These are phyloP conservation scores for Holocentrus rufus DNA, from an alignment of 2,797 vertebrate species.

Conservation along the genomic window DNA sequence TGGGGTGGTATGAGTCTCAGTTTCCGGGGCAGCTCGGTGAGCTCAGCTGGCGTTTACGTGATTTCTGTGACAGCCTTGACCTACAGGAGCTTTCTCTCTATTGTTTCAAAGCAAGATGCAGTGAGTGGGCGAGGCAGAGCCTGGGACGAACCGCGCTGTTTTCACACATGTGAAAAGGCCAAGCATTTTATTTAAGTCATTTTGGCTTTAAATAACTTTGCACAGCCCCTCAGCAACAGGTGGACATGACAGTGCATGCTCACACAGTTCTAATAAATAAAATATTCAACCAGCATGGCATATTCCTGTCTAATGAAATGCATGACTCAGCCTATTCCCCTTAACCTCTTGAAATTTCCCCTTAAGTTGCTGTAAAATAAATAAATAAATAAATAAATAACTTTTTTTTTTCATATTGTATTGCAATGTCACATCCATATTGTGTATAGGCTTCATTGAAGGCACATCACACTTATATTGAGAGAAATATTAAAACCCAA, in stretches of 20 bases:
- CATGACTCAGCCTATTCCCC: neutral
- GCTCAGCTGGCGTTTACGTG: conserved; percentile 44
- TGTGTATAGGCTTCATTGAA: too few relatives aligned
- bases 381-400: too few relatives aligned
- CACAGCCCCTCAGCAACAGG: conserved; percentile 14
- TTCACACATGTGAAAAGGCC: conserved; percentile 53
- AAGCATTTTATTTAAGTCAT: neutral
- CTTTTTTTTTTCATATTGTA: too few relatives aligned
- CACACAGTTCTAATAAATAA: conserved; percentile 32
- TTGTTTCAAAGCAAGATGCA: conserved; percentile 44
- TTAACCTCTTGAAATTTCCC: neutral
- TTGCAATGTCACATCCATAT: too few relatives aligned
- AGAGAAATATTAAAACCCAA: too few relatives aligned
- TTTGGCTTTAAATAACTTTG: neutral
- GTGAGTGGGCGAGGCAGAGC: conserved; percentile 16
- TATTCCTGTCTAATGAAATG: neutral
- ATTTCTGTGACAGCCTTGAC: conserved; percentile 55
- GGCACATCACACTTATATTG: too few relatives aligned
- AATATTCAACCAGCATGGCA: conserved; percentile 7
- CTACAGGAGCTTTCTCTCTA: conserved; percentile 38
- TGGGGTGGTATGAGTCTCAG: conserved; percentile 2
- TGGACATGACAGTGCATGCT: conserved; percentile 31
- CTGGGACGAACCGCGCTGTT: conserved; percentile 33
- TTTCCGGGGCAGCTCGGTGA: conserved; percentile 26
- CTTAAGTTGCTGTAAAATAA: too few relatives aligned